Base-by-base conservation (phyloP, 1,140 invertebrate species). In the Drosophila baimaii region DNA sequence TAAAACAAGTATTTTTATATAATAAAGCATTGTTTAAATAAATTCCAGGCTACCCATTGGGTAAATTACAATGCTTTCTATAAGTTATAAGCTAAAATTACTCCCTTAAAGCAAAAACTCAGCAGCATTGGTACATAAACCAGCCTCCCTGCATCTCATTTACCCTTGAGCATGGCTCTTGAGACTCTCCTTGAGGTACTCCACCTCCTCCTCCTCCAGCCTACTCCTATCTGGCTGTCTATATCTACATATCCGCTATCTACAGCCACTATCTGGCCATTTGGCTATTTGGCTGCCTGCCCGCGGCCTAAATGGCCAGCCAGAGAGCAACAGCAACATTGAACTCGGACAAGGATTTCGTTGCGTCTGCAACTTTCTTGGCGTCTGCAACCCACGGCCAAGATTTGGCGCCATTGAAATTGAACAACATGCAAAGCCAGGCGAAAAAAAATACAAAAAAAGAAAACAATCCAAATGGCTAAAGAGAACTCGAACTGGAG, bases 341-440 rank as follows among this genome's bases (percentile, higher is more conserved):
- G 69, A 63, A 77, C 80, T 66, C 68, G 80, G 80, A 75, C 73
- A 70, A 88, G 83, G 83, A 79, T 88, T 79, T 83, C 46, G 61
- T 72, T 80, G 59, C 81, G 68, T 70, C 74, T 82, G 63, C 69
- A 73, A 61, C 70, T 74, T 77, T 68, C 74, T 52, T 70, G 64
- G 55, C 46, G 59, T 79, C 58, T 80, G 81, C 81, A 79, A 64
- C 82, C 79, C 83, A 86, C 82, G 71, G 83, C 71, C 66, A 79
- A 86, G 79, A 83, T 83, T 88, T 86, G 83, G 83, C 83, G 83
- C 83, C 83, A 88, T 89, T 89, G 80, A 79, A 89, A 80, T 66
- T 61, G 72, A 84, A 71, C 72, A 80, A 89, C 80, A 88, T 89
- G 83, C 77, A 85, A 85, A 70, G 68, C 57, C 55, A 61, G n/a